Evolutionary conservation across 2,888 invertebrate species (phyloP).

Genomic region (Agriopis leucophaearia): DNA sequence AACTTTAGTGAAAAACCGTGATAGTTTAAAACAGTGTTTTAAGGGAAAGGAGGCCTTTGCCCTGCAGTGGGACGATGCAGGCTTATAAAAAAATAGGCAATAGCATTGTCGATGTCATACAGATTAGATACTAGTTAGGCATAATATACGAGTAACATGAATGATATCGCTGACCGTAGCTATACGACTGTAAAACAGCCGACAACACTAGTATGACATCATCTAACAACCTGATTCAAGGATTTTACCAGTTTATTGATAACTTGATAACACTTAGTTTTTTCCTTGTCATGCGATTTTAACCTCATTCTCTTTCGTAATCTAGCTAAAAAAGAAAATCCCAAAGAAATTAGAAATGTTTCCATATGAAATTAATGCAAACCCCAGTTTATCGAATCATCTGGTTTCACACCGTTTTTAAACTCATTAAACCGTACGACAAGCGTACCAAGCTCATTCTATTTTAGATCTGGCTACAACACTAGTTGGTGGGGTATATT

Average conservation of each 20-base stretch:
- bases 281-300: slow-evolving; percentile 1
- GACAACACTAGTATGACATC: slow-evolving; percentile 59
- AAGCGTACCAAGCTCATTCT: slow-evolving; percentile 71
- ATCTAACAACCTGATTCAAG: slow-evolving; percentile 55
- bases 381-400: neutral
- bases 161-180: slow-evolving; percentile 9
- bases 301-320: neutral
- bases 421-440: slow-evolving; percentile 27
- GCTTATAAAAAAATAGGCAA: too few species aligned
- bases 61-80: too few species aligned
- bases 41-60: too few species aligned
- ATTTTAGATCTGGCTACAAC: slow-evolving; percentile 77
- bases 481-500: slow-evolving; percentile 52
- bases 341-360: neutral
- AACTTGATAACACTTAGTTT: slow-evolving; percentile 17
- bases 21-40: too few species aligned
- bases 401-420: slow-evolving; percentile 47
- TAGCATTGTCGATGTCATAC: too few species aligned
- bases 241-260: slow-evolving; percentile 41
- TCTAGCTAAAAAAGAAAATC: neutral
- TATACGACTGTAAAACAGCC: slow-evolving; percentile 12
- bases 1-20: too few species aligned
- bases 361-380: neutral
- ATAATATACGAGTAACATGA: neutral
- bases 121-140: too few species aligned